These are phyloP conservation scores for Octonoba sinensis DNA, from an alignment of 2,888 invertebrate species.

Conservation along the genomic window DNA sequence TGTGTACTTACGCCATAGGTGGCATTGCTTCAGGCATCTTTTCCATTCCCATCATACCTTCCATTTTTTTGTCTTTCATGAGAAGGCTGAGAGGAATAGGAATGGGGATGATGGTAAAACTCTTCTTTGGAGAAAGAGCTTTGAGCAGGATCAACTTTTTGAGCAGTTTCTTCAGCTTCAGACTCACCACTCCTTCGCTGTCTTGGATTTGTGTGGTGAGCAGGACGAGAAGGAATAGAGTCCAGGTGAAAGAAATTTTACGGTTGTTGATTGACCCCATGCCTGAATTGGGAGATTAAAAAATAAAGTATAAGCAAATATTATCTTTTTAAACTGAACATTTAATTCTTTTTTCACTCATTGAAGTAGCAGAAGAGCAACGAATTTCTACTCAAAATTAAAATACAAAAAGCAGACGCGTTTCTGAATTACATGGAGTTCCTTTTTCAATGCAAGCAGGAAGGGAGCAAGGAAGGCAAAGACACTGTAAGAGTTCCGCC, in stretches of 20 bases:
- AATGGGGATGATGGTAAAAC: conserved; percentile 45
- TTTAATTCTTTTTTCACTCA: too few species aligned
- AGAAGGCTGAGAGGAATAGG: conserved; percentile 40
- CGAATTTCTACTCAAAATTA: too few species aligned
- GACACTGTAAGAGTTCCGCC: too few species aligned
- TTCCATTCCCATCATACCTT: conserved; percentile 7
- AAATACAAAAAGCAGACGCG: too few species aligned
- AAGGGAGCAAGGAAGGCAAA: too few species aligned
- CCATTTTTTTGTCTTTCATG: conserved; percentile 6
- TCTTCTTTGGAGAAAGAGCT: conserved; percentile 34
- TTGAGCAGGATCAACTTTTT: conserved; percentile 39
- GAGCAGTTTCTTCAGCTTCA: conserved; percentile 53
- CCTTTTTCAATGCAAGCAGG: too few species aligned
- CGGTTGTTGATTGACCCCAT: neutral
- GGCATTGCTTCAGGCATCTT: conserved; percentile 28
- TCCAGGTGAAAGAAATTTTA: conserved; percentile 27
- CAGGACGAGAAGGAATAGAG: conserved; percentile 35
- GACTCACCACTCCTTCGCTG: conserved; percentile 7
- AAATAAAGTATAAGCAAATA: too few species aligned
- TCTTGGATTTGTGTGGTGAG: conserved; percentile 37
- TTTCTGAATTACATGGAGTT: too few species aligned
- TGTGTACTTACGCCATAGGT: conserved; percentile 30
- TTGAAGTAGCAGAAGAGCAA: too few species aligned
- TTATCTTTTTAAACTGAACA: too few species aligned
- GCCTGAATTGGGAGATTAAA: neutral